Percentiles rank a stretch among this genome's conserved stretches.
Evolutionary conservation across 2,888 invertebrate genomes (phyloP).

Genomic region (Himalopsyche japonica): DNA sequence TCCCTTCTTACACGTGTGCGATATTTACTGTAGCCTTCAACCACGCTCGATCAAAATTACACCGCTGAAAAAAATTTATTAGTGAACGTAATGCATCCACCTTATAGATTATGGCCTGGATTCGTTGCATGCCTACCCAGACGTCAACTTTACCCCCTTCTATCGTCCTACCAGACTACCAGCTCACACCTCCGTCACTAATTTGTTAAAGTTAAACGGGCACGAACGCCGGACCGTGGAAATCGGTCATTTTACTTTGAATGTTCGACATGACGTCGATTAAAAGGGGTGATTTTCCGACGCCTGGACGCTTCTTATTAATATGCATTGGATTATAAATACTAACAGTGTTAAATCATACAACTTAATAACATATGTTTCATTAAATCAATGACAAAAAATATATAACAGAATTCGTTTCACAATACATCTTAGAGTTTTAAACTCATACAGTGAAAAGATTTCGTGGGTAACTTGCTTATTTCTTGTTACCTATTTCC

Average conservation of each 20-base stretch:
- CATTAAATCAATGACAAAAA: too few relatives aligned
- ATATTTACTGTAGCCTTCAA: slow-evolving; percentile 15
- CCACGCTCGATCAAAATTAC: slow-evolving; percentile 15
- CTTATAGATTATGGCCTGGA: background rate
- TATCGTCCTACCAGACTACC: background rate
- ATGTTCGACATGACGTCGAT: slow-evolving; percentile 4
- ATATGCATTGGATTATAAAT: too few relatives aligned
- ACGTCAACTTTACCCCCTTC: background rate
- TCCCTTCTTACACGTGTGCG: background rate
- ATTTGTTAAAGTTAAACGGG: slow-evolving; percentile 11
- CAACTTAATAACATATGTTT: too few relatives aligned
- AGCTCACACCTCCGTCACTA: background rate
- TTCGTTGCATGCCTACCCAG: background rate
- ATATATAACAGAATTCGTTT: too few relatives aligned
- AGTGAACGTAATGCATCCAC: background rate
- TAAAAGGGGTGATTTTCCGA: slow-evolving; percentile 11
- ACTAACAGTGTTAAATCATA: too few relatives aligned
- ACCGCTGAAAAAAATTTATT: slow-evolving; percentile 19
- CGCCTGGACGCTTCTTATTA: background rate
- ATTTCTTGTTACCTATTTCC: too few relatives aligned
- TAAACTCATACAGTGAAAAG: too few relatives aligned
- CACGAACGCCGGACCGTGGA: slow-evolving; percentile 17
- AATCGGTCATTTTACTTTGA: slow-evolving; percentile 20
- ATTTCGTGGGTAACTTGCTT: too few relatives aligned
- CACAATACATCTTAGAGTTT: too few relatives aligned